Evolutionary conservation across 2,113 vertebrate genomes (phyloP).

Genomic region (Podarcis cretensis): DNA sequence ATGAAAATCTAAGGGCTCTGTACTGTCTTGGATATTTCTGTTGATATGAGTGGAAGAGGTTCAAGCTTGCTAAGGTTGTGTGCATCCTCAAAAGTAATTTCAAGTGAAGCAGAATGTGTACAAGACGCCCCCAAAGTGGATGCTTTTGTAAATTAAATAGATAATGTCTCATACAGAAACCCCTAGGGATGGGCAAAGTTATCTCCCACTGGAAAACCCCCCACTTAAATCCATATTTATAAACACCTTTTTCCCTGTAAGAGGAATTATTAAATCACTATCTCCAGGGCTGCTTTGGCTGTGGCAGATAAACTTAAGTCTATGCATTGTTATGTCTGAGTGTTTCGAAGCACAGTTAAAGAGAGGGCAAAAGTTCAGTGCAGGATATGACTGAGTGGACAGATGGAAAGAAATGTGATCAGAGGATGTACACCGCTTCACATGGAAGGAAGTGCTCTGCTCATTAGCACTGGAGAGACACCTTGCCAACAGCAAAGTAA

Average conservation of each 20-base stretch:
- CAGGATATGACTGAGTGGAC: constrained; percentile 35
- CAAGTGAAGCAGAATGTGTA: not conserved
- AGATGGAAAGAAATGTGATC: constrained; percentile 43
- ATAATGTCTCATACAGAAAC: constrained; percentile 47
- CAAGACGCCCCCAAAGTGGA: constrained; percentile 47
- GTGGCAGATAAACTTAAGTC: constrained; percentile 67
- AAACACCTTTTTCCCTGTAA: constrained; percentile 72
- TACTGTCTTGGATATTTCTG: not conserved
- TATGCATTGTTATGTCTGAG: constrained; percentile 52
- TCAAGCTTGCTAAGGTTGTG: not conserved
- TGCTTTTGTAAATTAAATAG: constrained; percentile 68
- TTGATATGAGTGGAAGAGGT: not conserved
- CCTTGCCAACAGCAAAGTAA: constrained; percentile 38
- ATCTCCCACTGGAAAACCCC: constrained; percentile 48
- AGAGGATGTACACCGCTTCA: not conserved
- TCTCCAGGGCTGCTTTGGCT: constrained; percentile 69
- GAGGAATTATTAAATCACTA: constrained; percentile 66
- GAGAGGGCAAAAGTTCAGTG: constrained; percentile 56
- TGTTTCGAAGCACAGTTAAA: constrained; percentile 61
- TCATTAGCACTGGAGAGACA: constrained; percentile 48
- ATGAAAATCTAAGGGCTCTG: not conserved
- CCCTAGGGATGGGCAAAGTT: constrained; percentile 58
- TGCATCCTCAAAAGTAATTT: constrained; percentile 12
- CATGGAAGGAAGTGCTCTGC: constrained; percentile 26
- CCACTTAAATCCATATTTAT: constrained; percentile 77